A percentile compares a stretch with the other conserved stretches of the same genome.
Conservation (phyloP, 1,140 invertebrate species). For the Cephus cinctus region DNA sequence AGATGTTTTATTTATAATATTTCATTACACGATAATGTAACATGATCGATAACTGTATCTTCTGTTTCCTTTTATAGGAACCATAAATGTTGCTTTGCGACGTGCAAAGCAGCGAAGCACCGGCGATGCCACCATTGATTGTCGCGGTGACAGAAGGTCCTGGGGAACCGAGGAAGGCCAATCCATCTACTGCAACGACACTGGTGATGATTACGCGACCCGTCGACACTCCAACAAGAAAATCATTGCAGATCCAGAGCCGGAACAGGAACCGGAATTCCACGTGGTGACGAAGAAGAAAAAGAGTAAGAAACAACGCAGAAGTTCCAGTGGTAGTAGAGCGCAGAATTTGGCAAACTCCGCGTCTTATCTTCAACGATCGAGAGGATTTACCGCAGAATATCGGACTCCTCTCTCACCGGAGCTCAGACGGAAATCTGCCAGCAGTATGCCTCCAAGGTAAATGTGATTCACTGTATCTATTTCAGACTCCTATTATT, state of each 20-base stretch:
- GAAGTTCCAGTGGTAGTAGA: slow-evolving; percentile 50
- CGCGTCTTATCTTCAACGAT: slow-evolving; percentile 44
- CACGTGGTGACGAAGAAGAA: slow-evolving; percentile 73
- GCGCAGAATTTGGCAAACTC: slow-evolving; percentile 48
- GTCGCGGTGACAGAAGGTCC: slow-evolving; percentile 57
- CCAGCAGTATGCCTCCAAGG: slow-evolving; percentile 55
- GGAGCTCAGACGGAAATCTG: slow-evolving; percentile 49
- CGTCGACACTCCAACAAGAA: slow-evolving; percentile 45
- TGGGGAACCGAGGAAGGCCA: slow-evolving; percentile 65
- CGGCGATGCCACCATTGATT: slow-evolving; percentile 47
- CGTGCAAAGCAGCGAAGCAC: slow-evolving; percentile 48
- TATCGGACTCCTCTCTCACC: slow-evolving; percentile 47
- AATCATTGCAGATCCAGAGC: slow-evolving; percentile 44
- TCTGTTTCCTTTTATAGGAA: slow-evolving; percentile 29
- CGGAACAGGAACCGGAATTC: slow-evolving; percentile 60
- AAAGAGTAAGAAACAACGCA: slow-evolving; percentile 65
- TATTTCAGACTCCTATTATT: neutral
- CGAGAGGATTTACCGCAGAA: slow-evolving; percentile 45
- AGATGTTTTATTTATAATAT: too few species aligned
- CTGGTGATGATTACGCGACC: slow-evolving; percentile 46
- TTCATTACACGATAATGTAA: neutral
- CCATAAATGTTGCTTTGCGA: slow-evolving; percentile 47
- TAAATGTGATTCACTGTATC: slow-evolving; percentile 20
- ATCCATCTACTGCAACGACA: slow-evolving; percentile 53
- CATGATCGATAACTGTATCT: neutral